Percentiles rank a stretch among this genome's conserved stretches.
Conservation (phyloP, 2,888 invertebrate genomes). For the Melolontha melolontha region DNA sequence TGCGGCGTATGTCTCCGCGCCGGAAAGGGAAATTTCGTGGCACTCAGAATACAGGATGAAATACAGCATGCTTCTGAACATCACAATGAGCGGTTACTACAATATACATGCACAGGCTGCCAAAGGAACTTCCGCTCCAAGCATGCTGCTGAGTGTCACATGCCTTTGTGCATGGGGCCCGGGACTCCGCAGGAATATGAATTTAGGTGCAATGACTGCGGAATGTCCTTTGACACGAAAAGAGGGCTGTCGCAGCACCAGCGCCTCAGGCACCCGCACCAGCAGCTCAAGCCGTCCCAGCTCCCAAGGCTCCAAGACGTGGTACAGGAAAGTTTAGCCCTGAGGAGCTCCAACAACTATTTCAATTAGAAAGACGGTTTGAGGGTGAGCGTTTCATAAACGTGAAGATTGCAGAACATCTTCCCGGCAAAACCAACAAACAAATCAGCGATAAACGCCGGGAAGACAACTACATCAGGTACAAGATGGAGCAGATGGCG, state of each 20-base stretch:
- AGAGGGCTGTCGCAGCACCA: constrained; percentile 26
- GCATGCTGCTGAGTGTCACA: constrained; percentile 19
- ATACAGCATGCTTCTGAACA: constrained; percentile 15
- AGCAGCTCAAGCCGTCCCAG: constrained; percentile 8
- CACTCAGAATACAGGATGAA: constrained; percentile 27
- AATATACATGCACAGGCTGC: constrained; percentile 11
- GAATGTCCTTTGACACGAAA: background rate
- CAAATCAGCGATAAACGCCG: constrained; percentile 10
- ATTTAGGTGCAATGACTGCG: constrained; percentile 15
- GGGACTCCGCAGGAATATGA: background rate
- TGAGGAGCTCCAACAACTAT: constrained; percentile 4
- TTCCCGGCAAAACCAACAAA: constrained; percentile 5
- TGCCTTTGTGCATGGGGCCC: constrained; percentile 17
- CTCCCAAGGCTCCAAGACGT: background rate
- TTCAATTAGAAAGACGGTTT: constrained; percentile 6
- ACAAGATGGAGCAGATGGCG: background rate
- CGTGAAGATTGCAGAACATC: background rate
- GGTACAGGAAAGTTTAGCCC: constrained; percentile 1
- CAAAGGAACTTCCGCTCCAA: constrained; percentile 9
- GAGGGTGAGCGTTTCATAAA: constrained; percentile 19
- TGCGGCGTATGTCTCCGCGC: constrained; percentile 24
- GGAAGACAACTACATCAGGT: background rate
- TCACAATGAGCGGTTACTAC: background rate
- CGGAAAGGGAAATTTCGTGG: constrained; percentile 18
- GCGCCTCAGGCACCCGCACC: constrained; percentile 28